Base-by-base conservation (phyloP, 2,113 vertebrate genomes). In the Mixornis gularis region DNA sequence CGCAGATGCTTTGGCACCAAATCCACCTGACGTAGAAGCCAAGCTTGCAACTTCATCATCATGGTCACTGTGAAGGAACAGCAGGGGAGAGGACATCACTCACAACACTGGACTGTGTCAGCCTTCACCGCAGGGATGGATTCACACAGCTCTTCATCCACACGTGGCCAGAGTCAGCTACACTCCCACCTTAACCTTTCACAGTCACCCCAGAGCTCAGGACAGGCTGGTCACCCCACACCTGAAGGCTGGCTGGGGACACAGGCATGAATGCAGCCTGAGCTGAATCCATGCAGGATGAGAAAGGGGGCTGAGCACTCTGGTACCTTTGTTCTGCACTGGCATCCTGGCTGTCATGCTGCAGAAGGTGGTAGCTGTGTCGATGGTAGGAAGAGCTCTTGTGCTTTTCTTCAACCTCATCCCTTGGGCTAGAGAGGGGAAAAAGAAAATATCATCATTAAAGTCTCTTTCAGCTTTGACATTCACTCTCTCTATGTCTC, bases 41-140 rank as follows among this genome's bases (percentile, higher is more conserved):
- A 99, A 97, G 89, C 98, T 98, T 40, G 98, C 98, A 62, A 99
- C 98, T 95, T 99, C 99, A 64, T 99, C 99, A 58, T 99, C 99
- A 4, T 99, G 99, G 96, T 99, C 99, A 93, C 99, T 99, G 89
- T 18, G 49, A 69, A 92, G 83, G 44, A 71, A 89, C 32, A 95
- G 69, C 29, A 79, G 44, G 56, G 51, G 78, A 93, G 41, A 79
- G 56, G 48, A 91, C 53, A 36, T 78, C 55, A 76, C 68, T 79
- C 22, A 25, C 63, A 58, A 9, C 14, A 69, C n/a, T 5, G 13
- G 24, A 38, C 18, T 76, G 69, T 1, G 1, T 7, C 29, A 53
- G 68, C 34, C 60, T 43, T 49, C 18, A 1, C 53, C 13, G 22
- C 4, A 1, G 30, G 13, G 58, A 24, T 30, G 46, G 41, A 74